Conservation (phyloP, 2,113 vertebrate species). For the Colinus virginianus region DNA sequence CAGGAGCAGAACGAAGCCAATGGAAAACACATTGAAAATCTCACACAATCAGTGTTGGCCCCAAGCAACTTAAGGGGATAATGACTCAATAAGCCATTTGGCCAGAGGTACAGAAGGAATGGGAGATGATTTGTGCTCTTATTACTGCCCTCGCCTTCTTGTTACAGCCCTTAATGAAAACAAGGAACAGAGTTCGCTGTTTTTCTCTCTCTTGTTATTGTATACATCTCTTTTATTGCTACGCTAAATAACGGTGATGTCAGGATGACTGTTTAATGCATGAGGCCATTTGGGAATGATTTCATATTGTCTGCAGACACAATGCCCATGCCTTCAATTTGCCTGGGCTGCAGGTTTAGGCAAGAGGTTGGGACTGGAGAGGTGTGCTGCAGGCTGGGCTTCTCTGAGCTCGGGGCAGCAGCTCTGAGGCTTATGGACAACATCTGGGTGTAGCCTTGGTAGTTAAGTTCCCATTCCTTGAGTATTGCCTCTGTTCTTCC, state of each 20-base stretch:
- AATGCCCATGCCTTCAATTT: neutral
- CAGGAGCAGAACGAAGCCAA: conserved; percentile 54
- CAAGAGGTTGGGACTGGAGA: neutral
- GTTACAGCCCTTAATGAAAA: neutral
- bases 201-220: neutral
- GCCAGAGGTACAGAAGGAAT: conserved; percentile 21
- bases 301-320: fast-evolving
- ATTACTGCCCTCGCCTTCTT: conserved; percentile 7
- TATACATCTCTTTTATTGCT: neutral
- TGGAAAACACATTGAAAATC: conserved; percentile 61
- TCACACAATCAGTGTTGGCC: conserved; percentile 33
- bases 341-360: neutral
- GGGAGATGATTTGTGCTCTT: conserved; percentile 36
- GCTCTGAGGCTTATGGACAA: neutral
- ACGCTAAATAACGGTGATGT: neutral
- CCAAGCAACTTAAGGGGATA: conserved; percentile 49
- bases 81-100: conserved; percentile 67
- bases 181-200: neutral
- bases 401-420: neutral
- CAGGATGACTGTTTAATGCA: neutral
- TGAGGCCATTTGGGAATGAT: neutral
- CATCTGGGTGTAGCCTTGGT: neutral
- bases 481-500: neutral
- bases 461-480: neutral
- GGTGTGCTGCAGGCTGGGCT: neutral